Evolutionary conservation across 2,113 vertebrate species (phyloP), one percentile per base, ranked within the genome.

Genomic region (Perca fluviatilis): DNA sequence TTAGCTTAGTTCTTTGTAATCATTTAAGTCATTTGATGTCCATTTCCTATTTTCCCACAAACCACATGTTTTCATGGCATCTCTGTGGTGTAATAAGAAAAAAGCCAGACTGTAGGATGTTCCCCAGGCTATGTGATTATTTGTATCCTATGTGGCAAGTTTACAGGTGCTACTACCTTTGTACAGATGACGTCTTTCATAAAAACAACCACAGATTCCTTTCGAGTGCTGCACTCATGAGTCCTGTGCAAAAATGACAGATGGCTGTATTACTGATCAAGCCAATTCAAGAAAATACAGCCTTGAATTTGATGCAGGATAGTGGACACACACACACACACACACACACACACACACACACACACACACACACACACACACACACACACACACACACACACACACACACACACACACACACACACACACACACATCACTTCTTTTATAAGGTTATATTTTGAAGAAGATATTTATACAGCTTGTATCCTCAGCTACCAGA

Each of bases 181-280:
- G 57, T 40, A 33, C 57, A 27, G 83, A 87, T 80, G 58, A 56
- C 5, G 33, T 71, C 47, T 71, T 88, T 86, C 63, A 79, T 54
- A 68, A 80, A 85, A 82, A 74, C 72, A 75, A 76, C 67, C 33
- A 30, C 72, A 43, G 58, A 89, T 84, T 90, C 61, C 67, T 73
- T 80, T 46, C 57, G 82, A 88, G 79, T 49, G 80, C 69, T 49
- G 63, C 82, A 23, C 70, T 81, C 71, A 65, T 58, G 74, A 74
- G 67, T 78, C 72, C 56, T 88, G 74, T 66, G 90, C 85, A 88
- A 93, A 72, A 66, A 84, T 87, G 85, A 92, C 91, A 91, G 90
- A 91, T 91, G 86, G 87, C 68, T 79, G 33, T 72, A 69, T 83
- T 67, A 82, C 88, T 63, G 67, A 90, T 86, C 75, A 87, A 82